Evolutionary conservation across 2,888 invertebrate genomes (phyloP), one percentile per base, ranked within the genome.

Genomic region (Caenorhabditis sp.): DNA sequence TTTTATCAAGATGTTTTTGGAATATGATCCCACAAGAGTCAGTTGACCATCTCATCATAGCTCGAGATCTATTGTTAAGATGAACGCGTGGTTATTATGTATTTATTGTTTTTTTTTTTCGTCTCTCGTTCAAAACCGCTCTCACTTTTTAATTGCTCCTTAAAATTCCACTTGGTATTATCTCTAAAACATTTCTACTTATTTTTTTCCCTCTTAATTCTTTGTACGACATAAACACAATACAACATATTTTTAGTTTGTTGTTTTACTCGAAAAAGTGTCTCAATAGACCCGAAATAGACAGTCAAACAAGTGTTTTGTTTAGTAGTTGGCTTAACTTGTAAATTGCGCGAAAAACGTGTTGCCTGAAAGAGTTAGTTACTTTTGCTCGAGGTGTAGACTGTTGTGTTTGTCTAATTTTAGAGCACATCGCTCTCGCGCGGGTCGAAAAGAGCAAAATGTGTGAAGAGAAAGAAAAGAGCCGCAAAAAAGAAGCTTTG

Each of bases 291-390:
- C 43, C 17, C 43, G 17, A 43, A 43, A 43, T 43, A 43, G 17
- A 43, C 43, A 43, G 67, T 72, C 64, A 72, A 72, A 72, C 72
- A 72, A 67, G 67, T 72, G 64, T 72, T 72, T 72, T 72, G 72
- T 67, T 67, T 64, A 67, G 63, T 23, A 43, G 43, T 7, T 43
- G 17, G 43, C 43, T 43, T 43, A 43, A 43, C 43, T 20, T 25
- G 66, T 43, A 43, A 43, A 43, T 43, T 43, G 43, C 17, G 43
- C 43, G 43, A 43, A 43, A 43, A 43, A 59, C 54, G 8, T 65
- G 66, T 43, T 70, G 70, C 36, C 65, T 66, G 14, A 36, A 52
- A 10, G 60, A 65, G 23, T 62, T n/a, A n/a, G n/a, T n/a, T 63
- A 64, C 25, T 52, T 4, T 50, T 23, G 1, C 20, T 23, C 2